Base-by-base conservation (phyloP, 2,797 vertebrate species). In the Allobates femoralis region DNA sequence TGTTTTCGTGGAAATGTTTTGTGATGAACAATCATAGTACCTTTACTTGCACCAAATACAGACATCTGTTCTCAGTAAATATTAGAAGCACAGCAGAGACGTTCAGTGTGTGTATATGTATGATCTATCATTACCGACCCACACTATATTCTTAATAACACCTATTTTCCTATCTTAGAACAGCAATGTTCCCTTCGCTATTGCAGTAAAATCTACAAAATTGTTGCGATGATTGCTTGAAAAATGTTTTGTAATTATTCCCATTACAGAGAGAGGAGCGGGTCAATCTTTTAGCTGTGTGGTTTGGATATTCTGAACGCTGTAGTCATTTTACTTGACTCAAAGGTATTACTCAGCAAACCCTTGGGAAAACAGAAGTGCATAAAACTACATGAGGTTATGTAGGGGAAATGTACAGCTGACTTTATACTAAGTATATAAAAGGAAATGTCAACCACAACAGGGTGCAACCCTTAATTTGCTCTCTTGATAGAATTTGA, bases 121-220 rank as follows among this genome's bases (percentile, higher is more conserved):
- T 51, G 77, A 64, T 62, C 78, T 86, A 37, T 86, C 78, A 81
- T 74, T 86, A 80, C 67, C 62, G 67, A 79, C 41, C 32, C 34
- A 41, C 84, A 62, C 84, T 62, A 28, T 69, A 69, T 73, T 60
- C 84, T 81, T 80, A 81, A 79, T 86, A 81, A 80, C 55, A 80
- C 34, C 85, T 81, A 86, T 86, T 86, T 80, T 75, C 78, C 80
- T 74, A 86, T 74, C 34, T 37, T 62, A 73, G 85, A 86, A 81
- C 77, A 80, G 85, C 85, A 86, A 86, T 86, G 85, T 86, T 86
- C 85, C 78, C 78, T 81, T 86, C 85, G 75, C 53, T 67, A 56
- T 50, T 53, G 46, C 75, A n/a, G 75, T 16, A 69, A 75, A 80
- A 74, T 53, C 76, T 62, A 64, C 66, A 51, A 74, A 73, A 86